Conservation (phyloP, 2,113 vertebrate species). For the Gorsachius goisagi region DNA sequence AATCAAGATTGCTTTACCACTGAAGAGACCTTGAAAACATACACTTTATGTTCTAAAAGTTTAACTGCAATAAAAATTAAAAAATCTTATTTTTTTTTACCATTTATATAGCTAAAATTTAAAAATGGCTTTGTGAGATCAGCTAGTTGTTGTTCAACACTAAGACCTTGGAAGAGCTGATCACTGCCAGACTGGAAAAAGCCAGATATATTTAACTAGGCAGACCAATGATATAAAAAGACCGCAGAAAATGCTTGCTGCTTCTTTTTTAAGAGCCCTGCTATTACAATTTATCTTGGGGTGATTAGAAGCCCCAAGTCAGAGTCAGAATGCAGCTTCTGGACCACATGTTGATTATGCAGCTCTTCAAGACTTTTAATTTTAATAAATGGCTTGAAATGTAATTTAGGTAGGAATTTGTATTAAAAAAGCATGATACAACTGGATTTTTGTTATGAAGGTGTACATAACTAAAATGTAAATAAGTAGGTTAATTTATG, state of each 20-base stretch:
- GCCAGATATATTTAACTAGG: accelerated
- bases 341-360: neutral
- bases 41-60: neutral
- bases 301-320: neutral
- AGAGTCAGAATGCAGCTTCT: neutral
- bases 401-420: neutral
- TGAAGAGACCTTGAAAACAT: neutral
- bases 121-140: neutral
- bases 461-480: neutral
- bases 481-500: neutral
- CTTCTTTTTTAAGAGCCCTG: neutral
- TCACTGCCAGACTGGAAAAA: neutral
- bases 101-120: neutral
- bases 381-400: neutral
- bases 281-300: neutral
- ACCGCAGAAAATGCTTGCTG: neutral
- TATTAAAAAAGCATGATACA: neutral
- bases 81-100: neutral
- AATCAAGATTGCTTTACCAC: neutral
- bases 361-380: neutral
- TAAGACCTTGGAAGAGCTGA: neutral
- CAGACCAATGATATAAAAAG: neutral
- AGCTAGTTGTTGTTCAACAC: neutral
- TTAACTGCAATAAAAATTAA: neutral
- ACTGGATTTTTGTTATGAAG: neutral